A percentile compares a stretch with the other conserved stretches of the same genome.
Evolutionary conservation across 2,888 invertebrate genomes (phyloP).

Genomic region (Parapristionchus giblindavisi): DNA sequence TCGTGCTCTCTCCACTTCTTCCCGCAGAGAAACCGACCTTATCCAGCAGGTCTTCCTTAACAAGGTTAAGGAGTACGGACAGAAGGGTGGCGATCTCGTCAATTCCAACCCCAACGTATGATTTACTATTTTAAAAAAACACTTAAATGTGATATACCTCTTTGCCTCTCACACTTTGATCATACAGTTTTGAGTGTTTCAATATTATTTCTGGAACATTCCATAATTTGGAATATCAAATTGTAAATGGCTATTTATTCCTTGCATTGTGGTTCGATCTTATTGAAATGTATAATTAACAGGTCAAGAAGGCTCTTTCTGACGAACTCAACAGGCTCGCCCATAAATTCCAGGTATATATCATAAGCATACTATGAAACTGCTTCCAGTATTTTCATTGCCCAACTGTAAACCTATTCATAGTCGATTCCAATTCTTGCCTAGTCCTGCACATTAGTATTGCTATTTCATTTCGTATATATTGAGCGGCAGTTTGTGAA

Average conservation of each 20-base stretch:
- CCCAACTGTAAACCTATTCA: background rate
- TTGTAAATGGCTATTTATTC: too few species aligned
- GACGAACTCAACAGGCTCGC: conserved; percentile 67
- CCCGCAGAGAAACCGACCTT: conserved; percentile 58
- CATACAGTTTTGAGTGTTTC: background rate
- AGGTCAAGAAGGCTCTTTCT: conserved; percentile 64
- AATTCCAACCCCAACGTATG: conserved; percentile 63
- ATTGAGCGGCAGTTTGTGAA: too few species aligned
- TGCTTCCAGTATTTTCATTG: background rate
- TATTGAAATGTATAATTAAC: background rate
- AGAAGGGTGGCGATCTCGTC: conserved; percentile 66
- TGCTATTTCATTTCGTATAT: too few species aligned
- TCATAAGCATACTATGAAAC: background rate
- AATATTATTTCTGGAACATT: background rate
- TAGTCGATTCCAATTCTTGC: too few species aligned
- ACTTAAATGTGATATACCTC: background rate
- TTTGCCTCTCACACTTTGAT: background rate
- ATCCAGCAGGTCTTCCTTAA: conserved; percentile 65
- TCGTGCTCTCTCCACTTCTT: conserved; percentile 45
- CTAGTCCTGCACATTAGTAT: background rate
- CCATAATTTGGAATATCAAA: background rate
- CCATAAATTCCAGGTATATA: conserved; percentile 59
- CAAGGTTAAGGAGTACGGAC: conserved; percentile 65
- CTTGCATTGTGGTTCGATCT: background rate
- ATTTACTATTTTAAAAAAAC: background rate